Conservation (phyloP, 2,888 invertebrate genomes). For the Dioctria linearis region DNA sequence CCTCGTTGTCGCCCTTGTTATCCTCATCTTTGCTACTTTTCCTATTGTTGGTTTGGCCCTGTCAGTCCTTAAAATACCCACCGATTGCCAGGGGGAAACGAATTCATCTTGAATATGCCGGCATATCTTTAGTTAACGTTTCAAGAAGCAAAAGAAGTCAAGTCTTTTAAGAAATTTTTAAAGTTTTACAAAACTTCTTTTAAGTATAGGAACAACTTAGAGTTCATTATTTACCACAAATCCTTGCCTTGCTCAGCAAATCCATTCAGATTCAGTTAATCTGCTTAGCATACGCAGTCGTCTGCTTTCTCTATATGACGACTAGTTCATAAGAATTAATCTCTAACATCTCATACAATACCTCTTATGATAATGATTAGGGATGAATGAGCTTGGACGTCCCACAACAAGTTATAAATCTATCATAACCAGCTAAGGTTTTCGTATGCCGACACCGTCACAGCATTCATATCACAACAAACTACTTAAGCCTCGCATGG, state of each 20-base stretch:
- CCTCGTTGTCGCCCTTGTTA: conserved; percentile 58
- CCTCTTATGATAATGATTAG: background rate
- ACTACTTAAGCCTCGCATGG: conserved; percentile 17
- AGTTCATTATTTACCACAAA: conserved; percentile 1
- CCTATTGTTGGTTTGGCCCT: conserved; percentile 50
- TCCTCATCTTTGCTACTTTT: conserved; percentile 54
- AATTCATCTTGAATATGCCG: conserved; percentile 45
- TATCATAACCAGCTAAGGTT: conserved; percentile 53
- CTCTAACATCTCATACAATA: background rate
- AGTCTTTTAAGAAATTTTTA: conserved; percentile 41
- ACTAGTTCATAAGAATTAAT: too few species aligned
- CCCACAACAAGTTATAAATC: conserved; percentile 54
- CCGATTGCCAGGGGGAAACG: conserved; percentile 21
- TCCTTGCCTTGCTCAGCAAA: background rate
- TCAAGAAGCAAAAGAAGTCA: background rate
- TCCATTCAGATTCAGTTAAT: background rate
- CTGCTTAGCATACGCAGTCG: background rate
- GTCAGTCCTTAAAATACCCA: conserved; percentile 38
- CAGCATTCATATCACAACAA: background rate
- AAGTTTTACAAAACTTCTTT: background rate
- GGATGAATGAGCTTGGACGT: conserved; percentile 16
- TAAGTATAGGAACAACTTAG: background rate
- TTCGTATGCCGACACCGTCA: background rate
- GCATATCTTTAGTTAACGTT: conserved; percentile 26
- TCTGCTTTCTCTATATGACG: too few species aligned